Evolutionary conservation across 1,140 invertebrate genomes (phyloP).

Genomic region (Vanessa atalanta): DNA sequence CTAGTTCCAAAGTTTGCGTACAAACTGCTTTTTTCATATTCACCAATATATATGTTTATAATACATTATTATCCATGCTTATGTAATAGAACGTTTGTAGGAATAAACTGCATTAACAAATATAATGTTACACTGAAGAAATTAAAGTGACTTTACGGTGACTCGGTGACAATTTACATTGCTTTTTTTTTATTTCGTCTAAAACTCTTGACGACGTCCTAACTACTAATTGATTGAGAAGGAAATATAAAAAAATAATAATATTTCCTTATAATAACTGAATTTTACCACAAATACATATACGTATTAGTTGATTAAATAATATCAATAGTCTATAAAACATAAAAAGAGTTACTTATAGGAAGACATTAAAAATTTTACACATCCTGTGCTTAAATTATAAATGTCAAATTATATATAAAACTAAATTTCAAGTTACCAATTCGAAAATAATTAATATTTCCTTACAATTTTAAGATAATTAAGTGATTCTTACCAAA

Average conservation of each 20-base stretch:
- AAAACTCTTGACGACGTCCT: too few relatives aligned
- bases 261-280: too few relatives aligned
- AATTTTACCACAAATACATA: too few relatives aligned
- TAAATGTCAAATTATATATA: background rate
- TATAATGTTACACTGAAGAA: too few relatives aligned
- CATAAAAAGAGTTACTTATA: background rate
- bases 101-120: too few relatives aligned
- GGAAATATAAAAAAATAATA: too few relatives aligned
- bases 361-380: background rate
- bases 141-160: too few relatives aligned
- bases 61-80: background rate
- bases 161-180: too few relatives aligned
- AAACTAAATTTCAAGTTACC: background rate
- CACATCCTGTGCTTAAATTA: background rate
- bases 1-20: background rate
- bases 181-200: too few relatives aligned
- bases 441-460: background rate
- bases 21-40: constrained; percentile 7
- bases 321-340: background rate
- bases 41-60: background rate
- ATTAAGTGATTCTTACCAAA: background rate
- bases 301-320: background rate
- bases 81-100: background rate
- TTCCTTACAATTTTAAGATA: background rate
- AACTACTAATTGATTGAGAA: too few relatives aligned